Evolutionary conservation across 2,888 invertebrate species (phyloP).

Genomic region (Tetropium fuscum): DNA sequence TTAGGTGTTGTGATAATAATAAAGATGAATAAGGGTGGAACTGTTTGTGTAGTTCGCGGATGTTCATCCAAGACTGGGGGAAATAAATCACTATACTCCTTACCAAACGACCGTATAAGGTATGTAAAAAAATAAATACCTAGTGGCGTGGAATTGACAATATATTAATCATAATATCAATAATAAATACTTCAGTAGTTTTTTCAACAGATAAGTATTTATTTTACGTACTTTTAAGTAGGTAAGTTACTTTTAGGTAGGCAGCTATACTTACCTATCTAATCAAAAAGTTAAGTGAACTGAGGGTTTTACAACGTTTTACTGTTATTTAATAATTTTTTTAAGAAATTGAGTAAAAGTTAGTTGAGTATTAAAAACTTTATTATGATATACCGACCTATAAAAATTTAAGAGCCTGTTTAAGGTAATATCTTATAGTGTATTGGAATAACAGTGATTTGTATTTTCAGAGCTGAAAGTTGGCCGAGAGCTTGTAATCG

Average conservation of each 20-base stretch:
- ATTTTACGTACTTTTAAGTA: too few relatives aligned
- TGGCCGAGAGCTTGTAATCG: background rate
- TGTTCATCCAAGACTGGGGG: constrained; percentile 11
- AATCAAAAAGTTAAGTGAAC: too few relatives aligned
- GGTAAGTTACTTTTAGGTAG: too few relatives aligned
- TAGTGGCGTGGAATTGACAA: background rate
- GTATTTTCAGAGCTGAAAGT: constrained; percentile 4
- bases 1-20: background rate
- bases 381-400: too few relatives aligned
- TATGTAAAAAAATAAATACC: constrained; percentile 2
- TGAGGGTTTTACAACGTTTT: background rate
- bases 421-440: background rate
- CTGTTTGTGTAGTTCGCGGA: constrained; percentile 11
- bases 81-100: constrained; percentile 1
- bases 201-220: too few relatives aligned
- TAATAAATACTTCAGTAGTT: background rate
- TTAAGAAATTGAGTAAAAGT: too few relatives aligned
- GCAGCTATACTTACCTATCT: too few relatives aligned
- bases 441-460: background rate
- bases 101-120: constrained; percentile 11
- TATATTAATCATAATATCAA: background rate
- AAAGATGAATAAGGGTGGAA: constrained; percentile 10
- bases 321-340: too few relatives aligned
- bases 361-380: too few relatives aligned
- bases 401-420: too few relatives aligned